Percentiles rank a stretch among this genome's conserved stretches.
phyloP scores from a whole-genome alignment of 1,140 invertebrate genomes.

The Brachionus manjavacas region DNA sequence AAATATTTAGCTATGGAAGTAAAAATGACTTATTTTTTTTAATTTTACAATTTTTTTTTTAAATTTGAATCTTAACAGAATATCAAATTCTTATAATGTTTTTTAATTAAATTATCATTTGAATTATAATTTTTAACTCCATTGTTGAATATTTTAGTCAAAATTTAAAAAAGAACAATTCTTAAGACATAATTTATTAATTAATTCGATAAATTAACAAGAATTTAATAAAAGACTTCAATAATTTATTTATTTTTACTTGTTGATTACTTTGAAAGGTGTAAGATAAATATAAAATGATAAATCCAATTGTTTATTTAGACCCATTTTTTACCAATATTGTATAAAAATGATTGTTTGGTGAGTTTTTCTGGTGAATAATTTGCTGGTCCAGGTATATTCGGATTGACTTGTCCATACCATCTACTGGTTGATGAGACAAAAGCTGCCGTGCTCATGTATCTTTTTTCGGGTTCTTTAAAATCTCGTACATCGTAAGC shows the following conservation, averaged over 20 bases:
- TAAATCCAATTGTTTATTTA: neutral
- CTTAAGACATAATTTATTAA: too few species aligned
- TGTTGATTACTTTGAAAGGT: too few species aligned
- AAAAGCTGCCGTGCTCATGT: constrained; percentile 39
- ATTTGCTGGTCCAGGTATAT: constrained; percentile 35
- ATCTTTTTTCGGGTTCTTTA: constrained; percentile 34
- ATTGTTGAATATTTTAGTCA: too few species aligned
- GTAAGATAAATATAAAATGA: neutral
- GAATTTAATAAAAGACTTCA: neutral
- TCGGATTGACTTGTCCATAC: neutral
- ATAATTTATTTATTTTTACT: neutral
- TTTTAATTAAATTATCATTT: too few species aligned
- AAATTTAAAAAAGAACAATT: too few species aligned
- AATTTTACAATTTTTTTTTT: too few species aligned
- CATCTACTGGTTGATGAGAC: constrained; percentile 40
- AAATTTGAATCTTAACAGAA: too few species aligned
- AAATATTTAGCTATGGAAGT: too few species aligned
- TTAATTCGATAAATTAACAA: too few species aligned
- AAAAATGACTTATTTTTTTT: too few species aligned
- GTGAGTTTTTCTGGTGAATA: constrained; percentile 15
- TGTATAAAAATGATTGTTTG: constrained; percentile 40
- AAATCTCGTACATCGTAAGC: constrained; percentile 38
- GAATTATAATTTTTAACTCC: too few species aligned
- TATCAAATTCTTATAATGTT: too few species aligned
- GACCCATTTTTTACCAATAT: constrained; percentile 38